Evolutionary conservation across 2,113 vertebrate genomes (phyloP).

Genomic region (Notechis scutatus): DNA sequence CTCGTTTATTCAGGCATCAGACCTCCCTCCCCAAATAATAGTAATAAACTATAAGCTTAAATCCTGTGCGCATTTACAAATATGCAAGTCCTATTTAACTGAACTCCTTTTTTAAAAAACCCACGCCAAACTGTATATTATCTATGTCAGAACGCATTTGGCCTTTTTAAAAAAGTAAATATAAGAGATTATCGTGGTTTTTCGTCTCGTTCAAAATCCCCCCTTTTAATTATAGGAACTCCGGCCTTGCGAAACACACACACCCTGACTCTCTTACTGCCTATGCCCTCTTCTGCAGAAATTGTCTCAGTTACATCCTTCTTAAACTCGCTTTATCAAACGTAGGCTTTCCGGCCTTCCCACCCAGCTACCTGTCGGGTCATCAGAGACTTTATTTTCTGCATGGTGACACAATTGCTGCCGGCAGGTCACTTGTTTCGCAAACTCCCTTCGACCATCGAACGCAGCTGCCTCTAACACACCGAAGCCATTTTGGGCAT

Average conservation of each 20-base stretch:
- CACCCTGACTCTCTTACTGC: neutral
- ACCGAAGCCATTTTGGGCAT: slow-evolving; percentile 68
- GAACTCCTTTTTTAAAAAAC: neutral
- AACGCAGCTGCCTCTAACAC: neutral
- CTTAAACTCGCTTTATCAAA: neutral
- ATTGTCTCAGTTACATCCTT: neutral
- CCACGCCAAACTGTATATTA: neutral
- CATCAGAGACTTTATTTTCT: slow-evolving; percentile 97
- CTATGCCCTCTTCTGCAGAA: neutral
- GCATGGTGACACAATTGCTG: slow-evolving; percentile 70
- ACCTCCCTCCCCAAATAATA: neutral
- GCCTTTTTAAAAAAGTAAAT: neutral
- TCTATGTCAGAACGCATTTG: neutral
- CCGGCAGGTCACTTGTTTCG: slow-evolving; percentile 4
- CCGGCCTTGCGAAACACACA: neutral
- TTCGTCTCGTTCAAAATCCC: neutral
- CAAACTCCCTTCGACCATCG: neutral
- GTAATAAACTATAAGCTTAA: neutral
- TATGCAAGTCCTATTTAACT: neutral
- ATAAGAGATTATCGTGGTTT: neutral
- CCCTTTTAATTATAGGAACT: neutral
- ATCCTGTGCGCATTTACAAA: neutral
- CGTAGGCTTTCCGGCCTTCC: neutral
- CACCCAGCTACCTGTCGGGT: slow-evolving; percentile 85
- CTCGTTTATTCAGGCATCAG: neutral